These are phyloP conservation scores for Anguilla obscura DNA, from an alignment of 2,797 vertebrate species.

Conservation along the genomic window DNA sequence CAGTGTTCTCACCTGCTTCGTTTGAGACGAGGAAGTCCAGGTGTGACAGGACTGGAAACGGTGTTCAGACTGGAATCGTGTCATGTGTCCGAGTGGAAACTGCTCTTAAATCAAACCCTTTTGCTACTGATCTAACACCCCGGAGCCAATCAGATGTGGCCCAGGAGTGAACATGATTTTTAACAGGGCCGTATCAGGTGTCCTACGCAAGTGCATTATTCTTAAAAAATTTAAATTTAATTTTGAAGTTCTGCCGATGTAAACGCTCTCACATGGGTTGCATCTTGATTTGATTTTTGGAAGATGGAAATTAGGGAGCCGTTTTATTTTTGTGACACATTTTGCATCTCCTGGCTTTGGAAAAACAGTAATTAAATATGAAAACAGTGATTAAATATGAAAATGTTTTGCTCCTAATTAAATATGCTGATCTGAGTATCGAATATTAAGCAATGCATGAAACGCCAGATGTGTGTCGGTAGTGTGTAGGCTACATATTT, in stretches of 20 bases:
- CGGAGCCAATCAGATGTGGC: constrained; percentile 6
- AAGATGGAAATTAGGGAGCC: background rate
- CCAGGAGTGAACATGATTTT: constrained; percentile 34
- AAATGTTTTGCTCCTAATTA: background rate
- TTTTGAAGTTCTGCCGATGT: background rate
- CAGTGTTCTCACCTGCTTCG: constrained; percentile 50
- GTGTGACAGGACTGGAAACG: constrained; percentile 40
- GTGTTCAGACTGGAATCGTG: constrained; percentile 46
- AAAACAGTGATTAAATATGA: background rate
- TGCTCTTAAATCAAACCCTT: constrained; percentile 47
- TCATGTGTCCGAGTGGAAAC: constrained; percentile 21
- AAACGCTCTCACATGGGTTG: background rate
- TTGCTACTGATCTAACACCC: constrained; percentile 31
- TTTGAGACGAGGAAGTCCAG: constrained; percentile 50
- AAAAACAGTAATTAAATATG: background rate
- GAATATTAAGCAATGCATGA: background rate
- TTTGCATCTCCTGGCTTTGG: background rate
- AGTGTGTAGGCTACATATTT: background rate
- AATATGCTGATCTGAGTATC: background rate
- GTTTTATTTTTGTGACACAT: background rate
- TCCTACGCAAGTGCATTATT: background rate
- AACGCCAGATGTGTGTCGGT: background rate
- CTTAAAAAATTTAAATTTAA: background rate
- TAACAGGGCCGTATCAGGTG: constrained; percentile 17
- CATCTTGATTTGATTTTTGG: constrained; percentile 27